A percentile compares a stretch with the other conserved stretches of the same genome.
phyloP scores from a whole-genome alignment of 2,113 vertebrate genomes.

The Carlito syrichta region DNA sequence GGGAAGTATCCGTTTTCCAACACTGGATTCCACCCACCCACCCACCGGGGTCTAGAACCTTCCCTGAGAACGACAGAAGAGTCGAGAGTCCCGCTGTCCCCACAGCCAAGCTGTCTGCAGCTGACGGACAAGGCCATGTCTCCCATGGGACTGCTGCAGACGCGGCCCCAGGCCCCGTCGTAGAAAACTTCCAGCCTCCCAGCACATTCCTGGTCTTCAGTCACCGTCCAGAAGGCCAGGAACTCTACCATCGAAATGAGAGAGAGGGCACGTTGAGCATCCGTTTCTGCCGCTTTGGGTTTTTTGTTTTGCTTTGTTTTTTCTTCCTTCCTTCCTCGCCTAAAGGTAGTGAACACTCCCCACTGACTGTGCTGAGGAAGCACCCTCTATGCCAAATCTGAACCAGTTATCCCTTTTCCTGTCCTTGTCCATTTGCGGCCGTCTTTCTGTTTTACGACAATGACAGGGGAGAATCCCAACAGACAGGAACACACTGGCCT shows the following conservation, averaged over 20 bases:
- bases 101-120: conserved; percentile 68
- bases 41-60: background rate
- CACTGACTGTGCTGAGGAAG: background rate
- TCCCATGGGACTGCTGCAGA: conserved; percentile 47
- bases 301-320: too few species aligned
- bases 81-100: background rate
- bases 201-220: background rate
- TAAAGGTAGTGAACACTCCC: background rate
- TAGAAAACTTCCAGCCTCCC: conserved; percentile 70
- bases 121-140: background rate
- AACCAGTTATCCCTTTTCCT: background rate
- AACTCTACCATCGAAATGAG: background rate
- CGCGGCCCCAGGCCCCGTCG: conserved; percentile 33
- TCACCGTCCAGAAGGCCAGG: conserved; percentile 48
- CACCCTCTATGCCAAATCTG: accelerated
- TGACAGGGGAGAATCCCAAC: background rate
- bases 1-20: background rate
- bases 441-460: background rate
- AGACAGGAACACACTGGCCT: too few species aligned
- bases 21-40: conserved; percentile 54
- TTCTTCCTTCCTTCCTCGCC: background rate
- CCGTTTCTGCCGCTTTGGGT: accelerated
- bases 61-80: accelerated
- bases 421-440: background rate
- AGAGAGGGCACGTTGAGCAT: background rate